phyloP scores from a whole-genome alignment of 2,113 vertebrate species.

The Brachirus orientalis region DNA sequence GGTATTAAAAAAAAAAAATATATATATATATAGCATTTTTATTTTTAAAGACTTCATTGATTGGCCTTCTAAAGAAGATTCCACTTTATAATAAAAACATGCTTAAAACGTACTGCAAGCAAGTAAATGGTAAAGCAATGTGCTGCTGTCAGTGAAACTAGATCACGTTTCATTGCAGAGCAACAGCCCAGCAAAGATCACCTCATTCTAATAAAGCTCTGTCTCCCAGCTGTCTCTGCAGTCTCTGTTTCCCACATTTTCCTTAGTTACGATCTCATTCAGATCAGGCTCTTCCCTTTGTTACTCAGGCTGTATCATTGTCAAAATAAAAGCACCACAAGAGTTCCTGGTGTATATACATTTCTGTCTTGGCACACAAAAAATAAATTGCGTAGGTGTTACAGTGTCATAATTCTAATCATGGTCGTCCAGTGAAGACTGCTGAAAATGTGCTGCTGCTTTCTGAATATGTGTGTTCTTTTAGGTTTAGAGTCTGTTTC shows the following conservation, averaged over 20 bases:
- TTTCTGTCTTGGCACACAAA: too few species aligned
- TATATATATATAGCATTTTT: too few species aligned
- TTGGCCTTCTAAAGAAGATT: background rate
- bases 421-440: too few species aligned
- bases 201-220: background rate
- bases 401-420: too few species aligned
- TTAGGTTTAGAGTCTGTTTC: background rate
- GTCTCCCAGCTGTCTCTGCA: slow-evolving; percentile 6
- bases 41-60: too few species aligned
- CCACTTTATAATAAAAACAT: background rate
- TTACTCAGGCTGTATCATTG: background rate
- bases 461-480: background rate
- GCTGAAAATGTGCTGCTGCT: background rate
- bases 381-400: too few species aligned
- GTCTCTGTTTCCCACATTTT: background rate
- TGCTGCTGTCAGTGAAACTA: background rate
- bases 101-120: background rate
- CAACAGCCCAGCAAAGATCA: background rate
- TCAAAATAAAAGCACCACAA: too few species aligned
- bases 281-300: background rate
- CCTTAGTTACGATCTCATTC: background rate
- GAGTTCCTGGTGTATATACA: too few species aligned
- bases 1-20: too few species aligned
- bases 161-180: slow-evolving; percentile 2
- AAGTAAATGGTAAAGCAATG: background rate